A percentile compares a stretch with the other conserved stretches of the same genome.
Evolutionary conservation across 2,113 vertebrate genomes (phyloP).

Genomic region (Dolichallabes microphthalmus): DNA sequence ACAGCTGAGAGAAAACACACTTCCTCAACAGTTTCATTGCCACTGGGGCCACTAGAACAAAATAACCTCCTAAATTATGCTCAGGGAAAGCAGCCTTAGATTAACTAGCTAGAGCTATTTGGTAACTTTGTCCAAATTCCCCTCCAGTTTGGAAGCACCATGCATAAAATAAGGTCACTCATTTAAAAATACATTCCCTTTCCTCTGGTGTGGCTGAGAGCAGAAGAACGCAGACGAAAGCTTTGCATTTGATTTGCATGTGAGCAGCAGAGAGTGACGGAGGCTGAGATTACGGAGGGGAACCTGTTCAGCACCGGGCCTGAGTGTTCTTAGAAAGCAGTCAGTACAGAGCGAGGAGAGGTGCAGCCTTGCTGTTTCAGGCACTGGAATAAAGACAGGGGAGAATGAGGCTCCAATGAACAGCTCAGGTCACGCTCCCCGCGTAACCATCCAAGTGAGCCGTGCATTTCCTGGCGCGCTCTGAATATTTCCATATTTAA

Average conservation of each 20-base stretch:
- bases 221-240: constrained; percentile 10
- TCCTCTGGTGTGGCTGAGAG: constrained; percentile 19
- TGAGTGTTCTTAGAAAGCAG: constrained; percentile 14
- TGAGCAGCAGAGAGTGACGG: constrained; percentile 35
- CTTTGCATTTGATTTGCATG: constrained; percentile 46
- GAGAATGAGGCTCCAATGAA: background rate
- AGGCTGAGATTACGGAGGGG: background rate
- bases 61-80: background rate
- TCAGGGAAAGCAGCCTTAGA: background rate
- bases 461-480: constrained; percentile 9
- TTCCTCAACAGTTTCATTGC: background rate
- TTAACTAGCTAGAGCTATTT: background rate
- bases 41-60: background rate
- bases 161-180: constrained; percentile 16
- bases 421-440: constrained; percentile 18
- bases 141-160: background rate
- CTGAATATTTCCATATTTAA: constrained; percentile 48
- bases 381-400: background rate
- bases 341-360: background rate
- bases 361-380: background rate
- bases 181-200: constrained; percentile 18
- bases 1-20: constrained; percentile 1
- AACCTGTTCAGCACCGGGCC: background rate
- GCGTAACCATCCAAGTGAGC: constrained; percentile 1
- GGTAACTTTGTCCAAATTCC: constrained; percentile 4